Base-by-base conservation (phyloP, 2,888 invertebrate genomes). In the Coremacera marginata region DNA sequence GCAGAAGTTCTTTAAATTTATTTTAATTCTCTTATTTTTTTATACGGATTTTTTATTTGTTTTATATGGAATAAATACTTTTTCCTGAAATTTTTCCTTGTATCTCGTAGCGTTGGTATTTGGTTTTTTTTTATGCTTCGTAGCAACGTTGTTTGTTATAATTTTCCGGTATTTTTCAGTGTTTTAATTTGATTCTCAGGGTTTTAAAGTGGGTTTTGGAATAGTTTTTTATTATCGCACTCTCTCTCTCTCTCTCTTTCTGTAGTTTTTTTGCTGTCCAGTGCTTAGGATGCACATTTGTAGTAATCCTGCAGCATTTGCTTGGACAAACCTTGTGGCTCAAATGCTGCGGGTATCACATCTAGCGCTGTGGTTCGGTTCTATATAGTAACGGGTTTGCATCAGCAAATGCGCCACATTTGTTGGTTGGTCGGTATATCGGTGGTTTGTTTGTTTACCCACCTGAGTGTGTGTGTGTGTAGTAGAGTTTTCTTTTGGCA, bases 91-190 rank as follows among this genome's bases (percentile, higher is more conserved):
- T 7, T 44, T 44, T 44, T 7, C 44, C 11, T 14, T 44, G 11
- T 44, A 44, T 44, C 44, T 11, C 14, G 14, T 11, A 44, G 44
- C 44, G 14, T 44, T 44, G 14, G 44, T 44, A 14, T 44, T 44
- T 44, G 44, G 11, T 44, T 44, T 44, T 44, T 44, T 44, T 1
- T 44, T 44, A 11, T 51, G 72, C 25, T 75, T 57, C 68, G 9
- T 65, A 14, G 4, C 44, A 25, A 11, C 49, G 27, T 55, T 70
- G 83, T 84, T 84, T 84, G 84, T 82, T 81, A 84, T 86, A 86
- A 86, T 86, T 86, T 86, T 86, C 85, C 86, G 84, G 83, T 85
- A 78, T 83, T 44, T 85, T 86, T 83, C 84, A 84, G 85, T 77
- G 82, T 86, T 86, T 86, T 86, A 86, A 86, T 86, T 86, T 86